Conservation (phyloP, 92 coral and sea anemone species). For the Scolanthus callimorphus region DNA sequence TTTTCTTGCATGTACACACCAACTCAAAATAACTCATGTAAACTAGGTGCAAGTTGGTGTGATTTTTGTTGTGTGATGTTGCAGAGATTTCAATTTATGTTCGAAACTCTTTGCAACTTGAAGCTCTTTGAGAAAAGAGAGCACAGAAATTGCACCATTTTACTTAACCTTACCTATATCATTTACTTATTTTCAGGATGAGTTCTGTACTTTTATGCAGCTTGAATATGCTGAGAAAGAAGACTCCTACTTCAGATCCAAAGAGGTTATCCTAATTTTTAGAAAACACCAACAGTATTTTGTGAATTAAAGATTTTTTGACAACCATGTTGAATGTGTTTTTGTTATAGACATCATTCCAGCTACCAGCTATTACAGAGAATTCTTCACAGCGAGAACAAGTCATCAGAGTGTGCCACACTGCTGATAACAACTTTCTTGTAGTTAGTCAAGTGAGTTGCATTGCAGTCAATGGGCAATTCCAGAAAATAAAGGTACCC, state of each 20-base stretch:
- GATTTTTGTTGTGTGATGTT: no score
- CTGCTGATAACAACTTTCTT: conserved; percentile 86
- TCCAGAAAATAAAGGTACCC: no score
- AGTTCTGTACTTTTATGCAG: conserved; percentile 98
- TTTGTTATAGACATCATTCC: conserved; percentile 76
- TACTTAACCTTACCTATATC: no score
- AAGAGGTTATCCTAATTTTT: conserved; percentile 58
- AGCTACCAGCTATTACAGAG: conserved; percentile 87
- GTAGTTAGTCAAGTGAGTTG: conserved; percentile 84
- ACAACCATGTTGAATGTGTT: no score
- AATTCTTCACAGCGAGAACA: conserved; percentile 96
- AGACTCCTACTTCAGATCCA: conserved; percentile 92
- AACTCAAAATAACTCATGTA: no score
- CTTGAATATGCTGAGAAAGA: conserved; percentile 98
- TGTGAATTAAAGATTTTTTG: not conserved
- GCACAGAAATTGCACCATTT: no score
- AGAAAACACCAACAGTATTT: not conserved
- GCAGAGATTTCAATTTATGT: no score
- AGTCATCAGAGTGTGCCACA: conserved; percentile 83
- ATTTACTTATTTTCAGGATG: conserved; percentile 81
- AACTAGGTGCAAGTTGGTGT: no score
- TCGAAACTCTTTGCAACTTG: no score
- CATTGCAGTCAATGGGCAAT: not conserved
- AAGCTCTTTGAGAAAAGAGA: no score
- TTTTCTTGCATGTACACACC: no score